Evolutionary conservation across 2,888 invertebrate species (phyloP).

Genomic region (Orthosia gothica): DNA sequence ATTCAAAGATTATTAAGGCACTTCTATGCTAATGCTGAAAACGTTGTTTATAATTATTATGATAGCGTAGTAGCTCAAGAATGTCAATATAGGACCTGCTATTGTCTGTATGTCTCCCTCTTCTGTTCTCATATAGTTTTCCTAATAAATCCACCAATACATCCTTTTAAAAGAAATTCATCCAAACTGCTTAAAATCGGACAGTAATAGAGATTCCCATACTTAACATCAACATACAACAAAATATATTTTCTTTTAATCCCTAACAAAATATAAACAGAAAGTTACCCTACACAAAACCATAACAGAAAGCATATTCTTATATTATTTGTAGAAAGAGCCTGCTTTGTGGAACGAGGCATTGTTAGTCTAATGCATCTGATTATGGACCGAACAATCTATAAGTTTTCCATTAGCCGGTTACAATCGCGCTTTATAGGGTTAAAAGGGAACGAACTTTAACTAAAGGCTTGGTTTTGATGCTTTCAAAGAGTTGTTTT

Average conservation of each 20-base stretch:
- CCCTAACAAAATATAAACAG: constrained; percentile 8
- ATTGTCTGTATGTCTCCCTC: no score
- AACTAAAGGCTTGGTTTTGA: not conserved
- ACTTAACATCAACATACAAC: constrained; percentile 1
- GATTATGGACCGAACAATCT: constrained; percentile 72
- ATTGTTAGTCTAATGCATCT: constrained; percentile 77
- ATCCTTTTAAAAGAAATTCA: not conserved
- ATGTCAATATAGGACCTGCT: no score
- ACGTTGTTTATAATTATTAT: no score
- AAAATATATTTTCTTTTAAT: constrained; percentile 2
- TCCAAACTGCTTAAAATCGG: no score
- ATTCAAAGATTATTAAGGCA: no score
- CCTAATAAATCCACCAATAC: no score
- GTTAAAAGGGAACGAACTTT: constrained; percentile 44
- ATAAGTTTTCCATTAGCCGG: constrained; percentile 67
- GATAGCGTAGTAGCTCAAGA: no score
- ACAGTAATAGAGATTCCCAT: not conserved
- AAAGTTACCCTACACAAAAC: constrained; percentile 23
- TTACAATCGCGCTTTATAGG: constrained; percentile 47
- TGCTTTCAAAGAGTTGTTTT: not conserved
- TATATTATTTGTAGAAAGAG: constrained; percentile 59
- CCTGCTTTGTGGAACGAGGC: constrained; percentile 52
- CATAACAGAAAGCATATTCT: constrained; percentile 56
- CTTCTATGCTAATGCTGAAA: no score
- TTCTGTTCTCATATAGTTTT: no score